Evolutionary conservation across 1,140 invertebrate species (phyloP).

Genomic region (Leptinotarsa undecemlineata): DNA sequence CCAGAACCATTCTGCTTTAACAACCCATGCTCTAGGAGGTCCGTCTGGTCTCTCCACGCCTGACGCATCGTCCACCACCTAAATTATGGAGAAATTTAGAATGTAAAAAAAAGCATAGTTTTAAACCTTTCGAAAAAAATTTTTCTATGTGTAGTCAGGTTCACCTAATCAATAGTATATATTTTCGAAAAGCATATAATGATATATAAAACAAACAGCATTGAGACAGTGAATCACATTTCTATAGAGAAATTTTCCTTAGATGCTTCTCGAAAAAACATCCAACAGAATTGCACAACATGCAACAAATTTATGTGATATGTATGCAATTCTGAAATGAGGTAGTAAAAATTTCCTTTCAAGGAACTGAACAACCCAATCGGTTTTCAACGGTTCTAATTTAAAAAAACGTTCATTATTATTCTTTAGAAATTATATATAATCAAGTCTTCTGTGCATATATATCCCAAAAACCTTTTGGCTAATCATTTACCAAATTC

Average conservation of each 20-base stretch:
- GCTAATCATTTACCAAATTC: too few species aligned
- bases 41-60: conserved; percentile 69
- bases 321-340: not conserved
- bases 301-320: not conserved
- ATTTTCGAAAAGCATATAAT: not conserved
- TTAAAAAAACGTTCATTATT: too few species aligned
- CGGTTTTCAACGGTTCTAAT: too few species aligned
- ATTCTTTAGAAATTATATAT: too few species aligned
- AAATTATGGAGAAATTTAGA: conserved; percentile 40
- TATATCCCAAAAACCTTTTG: too few species aligned
- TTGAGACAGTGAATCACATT: not conserved
- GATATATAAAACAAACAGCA: not conserved
- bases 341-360: conserved; percentile 3
- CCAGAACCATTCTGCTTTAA: conserved; percentile 97
- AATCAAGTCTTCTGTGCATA: too few species aligned
- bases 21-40: conserved; percentile 67
- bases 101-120: conserved; percentile 23
- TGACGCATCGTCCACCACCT: conserved; percentile 82
- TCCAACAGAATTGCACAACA: not conserved
- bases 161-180: not conserved
- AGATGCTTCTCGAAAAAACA: not conserved
- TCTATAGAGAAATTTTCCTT: not conserved
- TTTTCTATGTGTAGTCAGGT: not conserved
- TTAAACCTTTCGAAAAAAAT: conserved; percentile 4
- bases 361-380: too few species aligned